Percentiles rank a stretch among this genome's conserved stretches.
Conservation (phyloP, 2,888 invertebrate species). For the Schrankia costaestrigalis region DNA sequence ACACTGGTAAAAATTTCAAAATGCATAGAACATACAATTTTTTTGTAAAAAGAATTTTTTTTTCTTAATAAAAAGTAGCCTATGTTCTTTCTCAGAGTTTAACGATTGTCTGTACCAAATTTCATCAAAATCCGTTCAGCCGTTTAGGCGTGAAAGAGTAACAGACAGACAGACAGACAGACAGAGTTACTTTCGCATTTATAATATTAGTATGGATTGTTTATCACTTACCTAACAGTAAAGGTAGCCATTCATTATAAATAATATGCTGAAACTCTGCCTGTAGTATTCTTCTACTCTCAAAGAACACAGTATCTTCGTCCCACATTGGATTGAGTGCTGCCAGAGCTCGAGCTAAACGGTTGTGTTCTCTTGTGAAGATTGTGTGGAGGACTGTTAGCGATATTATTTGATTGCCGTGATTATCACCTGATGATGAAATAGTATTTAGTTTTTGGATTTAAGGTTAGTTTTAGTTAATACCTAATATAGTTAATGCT, state of each 20-base stretch:
- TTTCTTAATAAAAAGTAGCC: too few species aligned
- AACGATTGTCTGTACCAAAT: too few species aligned
- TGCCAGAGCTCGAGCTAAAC: conserved; percentile 83
- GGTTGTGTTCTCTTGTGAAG: conserved; percentile 90
- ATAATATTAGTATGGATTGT: too few species aligned
- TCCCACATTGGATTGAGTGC: conserved; percentile 87
- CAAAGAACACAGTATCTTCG: conserved; percentile 87
- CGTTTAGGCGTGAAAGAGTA: too few species aligned
- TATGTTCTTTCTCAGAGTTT: too few species aligned
- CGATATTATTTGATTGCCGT: conserved; percentile 89
- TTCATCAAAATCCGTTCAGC: too few species aligned
- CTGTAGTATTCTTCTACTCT: conserved; percentile 85
- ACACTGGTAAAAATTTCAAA: too few species aligned
- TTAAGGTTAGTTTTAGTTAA: not conserved
- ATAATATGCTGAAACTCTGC: conserved; percentile 90
- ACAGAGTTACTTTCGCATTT: too few species aligned
- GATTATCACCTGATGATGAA: conserved; percentile 82
- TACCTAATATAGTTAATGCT: too few species aligned
- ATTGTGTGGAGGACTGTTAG: conserved; percentile 87
- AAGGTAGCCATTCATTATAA: conserved; percentile 90
- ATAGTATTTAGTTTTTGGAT: not conserved
- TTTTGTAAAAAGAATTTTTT: too few species aligned
- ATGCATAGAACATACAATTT: too few species aligned
- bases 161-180: too few species aligned
- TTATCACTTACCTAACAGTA: conserved; percentile 82